These are phyloP conservation scores for Falco naumanni DNA, from an alignment of 2,797 vertebrate genomes.

Conservation along the genomic window DNA sequence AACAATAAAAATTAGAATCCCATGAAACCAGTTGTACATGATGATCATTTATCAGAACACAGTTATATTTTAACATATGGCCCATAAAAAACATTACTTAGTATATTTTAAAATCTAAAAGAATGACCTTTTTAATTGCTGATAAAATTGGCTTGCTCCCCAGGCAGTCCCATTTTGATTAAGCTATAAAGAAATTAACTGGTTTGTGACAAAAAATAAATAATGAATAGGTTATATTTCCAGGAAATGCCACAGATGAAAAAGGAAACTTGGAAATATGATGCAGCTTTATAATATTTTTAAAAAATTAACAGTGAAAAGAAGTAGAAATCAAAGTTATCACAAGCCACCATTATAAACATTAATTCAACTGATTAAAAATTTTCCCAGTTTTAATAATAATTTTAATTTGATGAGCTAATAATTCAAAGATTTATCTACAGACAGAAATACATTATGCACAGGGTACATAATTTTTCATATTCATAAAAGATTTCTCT, in stretches of 20 bases:
- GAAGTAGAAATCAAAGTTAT: constrained; percentile 24
- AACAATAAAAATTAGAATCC: constrained; percentile 39
- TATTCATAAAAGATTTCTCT: constrained; percentile 11
- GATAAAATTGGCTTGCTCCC: constrained; percentile 55
- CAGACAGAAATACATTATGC: constrained; percentile 22
- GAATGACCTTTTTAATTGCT: constrained; percentile 56
- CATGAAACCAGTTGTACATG: background rate
- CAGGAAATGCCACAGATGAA: background rate
- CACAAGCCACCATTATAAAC: background rate
- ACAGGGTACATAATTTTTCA: background rate
- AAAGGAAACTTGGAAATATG: constrained; percentile 20
- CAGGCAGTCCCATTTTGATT: constrained; percentile 39
- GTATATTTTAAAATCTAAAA: constrained; percentile 44
- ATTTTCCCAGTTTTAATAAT: constrained; percentile 15
- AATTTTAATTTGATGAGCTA: constrained; percentile 3
- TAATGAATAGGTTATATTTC: background rate
- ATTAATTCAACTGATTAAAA: constrained; percentile 29
- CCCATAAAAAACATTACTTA: background rate
- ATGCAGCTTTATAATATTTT: background rate
- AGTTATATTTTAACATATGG: constrained; percentile 41
- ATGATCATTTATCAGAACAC: constrained; percentile 26
- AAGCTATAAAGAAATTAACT: constrained; percentile 14
- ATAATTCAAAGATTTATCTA: constrained; percentile 50
- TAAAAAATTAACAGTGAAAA: background rate
- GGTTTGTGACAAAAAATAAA: background rate